phyloP scores from a whole-genome alignment of 2,113 vertebrate genomes.

The Nibea albiflora region DNA sequence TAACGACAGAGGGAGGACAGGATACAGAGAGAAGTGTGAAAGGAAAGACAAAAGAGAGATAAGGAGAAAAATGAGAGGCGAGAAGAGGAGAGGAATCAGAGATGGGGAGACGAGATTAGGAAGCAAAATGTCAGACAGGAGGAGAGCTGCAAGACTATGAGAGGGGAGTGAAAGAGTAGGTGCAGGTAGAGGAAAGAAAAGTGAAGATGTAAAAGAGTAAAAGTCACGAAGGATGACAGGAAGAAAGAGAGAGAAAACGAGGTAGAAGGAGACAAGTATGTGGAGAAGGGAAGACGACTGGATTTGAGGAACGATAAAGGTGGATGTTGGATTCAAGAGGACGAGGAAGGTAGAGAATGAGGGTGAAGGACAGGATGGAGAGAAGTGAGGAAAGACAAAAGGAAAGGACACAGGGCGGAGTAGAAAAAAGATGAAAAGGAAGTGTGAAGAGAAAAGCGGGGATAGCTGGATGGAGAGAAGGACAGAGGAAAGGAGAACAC shows the following conservation, averaged over 20 bases:
- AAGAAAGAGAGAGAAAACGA: neutral
- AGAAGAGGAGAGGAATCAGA: neutral
- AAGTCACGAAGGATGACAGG: neutral
- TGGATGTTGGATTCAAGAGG: neutral
- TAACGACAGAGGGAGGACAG: neutral
- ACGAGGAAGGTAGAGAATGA: neutral
- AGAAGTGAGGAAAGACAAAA: too few relatives aligned
- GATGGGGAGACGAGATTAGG: neutral
- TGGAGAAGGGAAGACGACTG: neutral
- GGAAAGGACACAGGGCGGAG: neutral
- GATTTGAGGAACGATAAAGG: neutral
- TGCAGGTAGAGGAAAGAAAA: neutral
- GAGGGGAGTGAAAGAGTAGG: neutral
- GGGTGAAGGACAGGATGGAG: neutral
- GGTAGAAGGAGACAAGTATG: neutral
- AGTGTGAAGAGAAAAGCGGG: neutral
- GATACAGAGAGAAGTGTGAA: neutral
- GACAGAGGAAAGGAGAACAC: neutral
- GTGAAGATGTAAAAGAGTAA: too few relatives aligned
- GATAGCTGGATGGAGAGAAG: neutral
- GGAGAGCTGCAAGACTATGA: neutral
- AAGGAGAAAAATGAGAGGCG: neutral
- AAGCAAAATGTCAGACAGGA: neutral
- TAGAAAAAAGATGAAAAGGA: neutral
- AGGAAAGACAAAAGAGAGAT: neutral